Conservation (phyloP, 1,140 invertebrate species). For the Leptopilina boulardi region DNA sequence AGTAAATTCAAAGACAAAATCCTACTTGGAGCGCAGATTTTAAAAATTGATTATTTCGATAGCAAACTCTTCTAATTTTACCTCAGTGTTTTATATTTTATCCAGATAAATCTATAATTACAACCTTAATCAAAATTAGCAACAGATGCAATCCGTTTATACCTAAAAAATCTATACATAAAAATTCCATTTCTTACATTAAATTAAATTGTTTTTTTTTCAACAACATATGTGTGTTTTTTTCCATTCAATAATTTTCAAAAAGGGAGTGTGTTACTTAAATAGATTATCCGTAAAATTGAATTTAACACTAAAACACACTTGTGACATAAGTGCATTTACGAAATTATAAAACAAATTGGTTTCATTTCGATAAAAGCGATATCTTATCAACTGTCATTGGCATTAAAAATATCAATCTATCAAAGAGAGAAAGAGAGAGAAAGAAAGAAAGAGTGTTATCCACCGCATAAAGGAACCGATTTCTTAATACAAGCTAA, state of each 20-base stretch:
- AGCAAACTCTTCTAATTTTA: no score
- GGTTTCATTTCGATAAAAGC: conserved; percentile 26
- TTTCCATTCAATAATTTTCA: background rate
- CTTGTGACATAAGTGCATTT: background rate
- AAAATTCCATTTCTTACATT: no score
- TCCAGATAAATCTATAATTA: no score
- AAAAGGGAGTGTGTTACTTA: background rate
- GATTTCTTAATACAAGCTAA: conserved; percentile 43
- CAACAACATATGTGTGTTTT: background rate
- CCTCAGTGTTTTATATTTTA: no score
- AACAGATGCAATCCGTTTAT: no score
- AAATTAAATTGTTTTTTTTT: no score
- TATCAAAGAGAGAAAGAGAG: no score
- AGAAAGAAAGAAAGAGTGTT: no score
- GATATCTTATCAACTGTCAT: conserved; percentile 63
- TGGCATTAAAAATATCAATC: conserved; percentile 69
- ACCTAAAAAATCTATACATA: no score
- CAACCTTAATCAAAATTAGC: no score
- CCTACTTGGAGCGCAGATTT: conserved; percentile 46
- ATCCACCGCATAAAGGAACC: conserved; percentile 49
- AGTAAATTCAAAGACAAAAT: conserved; percentile 68
- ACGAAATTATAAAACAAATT: conserved; percentile 19
- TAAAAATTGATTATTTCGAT: background rate
- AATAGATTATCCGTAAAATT: conserved; percentile 3
- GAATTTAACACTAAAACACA: background rate